Evolutionary conservation across 2,113 vertebrate species (phyloP), one percentile per base, ranked within the genome.

Genomic region (Lynx canadensis): DNA sequence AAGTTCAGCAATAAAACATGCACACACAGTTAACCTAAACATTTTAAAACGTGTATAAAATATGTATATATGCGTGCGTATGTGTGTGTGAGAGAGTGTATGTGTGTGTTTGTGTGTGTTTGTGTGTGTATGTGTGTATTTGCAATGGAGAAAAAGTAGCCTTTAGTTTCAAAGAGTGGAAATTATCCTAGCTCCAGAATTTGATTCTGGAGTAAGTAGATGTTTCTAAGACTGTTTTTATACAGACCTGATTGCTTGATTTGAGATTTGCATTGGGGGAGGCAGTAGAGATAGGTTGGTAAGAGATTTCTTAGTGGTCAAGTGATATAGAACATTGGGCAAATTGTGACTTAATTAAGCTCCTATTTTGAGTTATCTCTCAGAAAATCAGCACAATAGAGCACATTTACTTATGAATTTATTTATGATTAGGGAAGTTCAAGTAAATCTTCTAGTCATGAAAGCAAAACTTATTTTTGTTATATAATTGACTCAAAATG

Each of bases 201-300:
- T 65, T 65, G 19, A 2, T 91, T 66, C 45, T 89, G 3, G 16
- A 80, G 33, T 93, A 66, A 89, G 91, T 45, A 91, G 81, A 69
- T 21, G 66, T 87, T 92, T 36, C 76, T 92, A 50, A 94, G 36
- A 48, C 19, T 91, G 16, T 41, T 86, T 82, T 97, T 80, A 48
- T 91, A 66, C 38, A 93, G 36, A 74, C n/a, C 55, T 85, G 31
- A 74, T 90, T 79, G 84, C 14, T 69, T 89, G 60, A 74, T 91
- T 95, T 85, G 52, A 96, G 52, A 66, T 91, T 96, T 94, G 69
- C 41, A n/a, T 27, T 93, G 78, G 36, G 41, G 65, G 52, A 97
- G 55, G 65, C 48, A 93, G 5, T 60, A 88, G 11, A 45, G n/a
- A 55, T 83, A 87, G 52, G 13, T 87, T 93, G 50, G 19, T 88